These are phyloP conservation scores for Dendronephthya gigantea DNA, from an alignment of 64 coral and sea anemone species.

Conservation along the genomic window DNA sequence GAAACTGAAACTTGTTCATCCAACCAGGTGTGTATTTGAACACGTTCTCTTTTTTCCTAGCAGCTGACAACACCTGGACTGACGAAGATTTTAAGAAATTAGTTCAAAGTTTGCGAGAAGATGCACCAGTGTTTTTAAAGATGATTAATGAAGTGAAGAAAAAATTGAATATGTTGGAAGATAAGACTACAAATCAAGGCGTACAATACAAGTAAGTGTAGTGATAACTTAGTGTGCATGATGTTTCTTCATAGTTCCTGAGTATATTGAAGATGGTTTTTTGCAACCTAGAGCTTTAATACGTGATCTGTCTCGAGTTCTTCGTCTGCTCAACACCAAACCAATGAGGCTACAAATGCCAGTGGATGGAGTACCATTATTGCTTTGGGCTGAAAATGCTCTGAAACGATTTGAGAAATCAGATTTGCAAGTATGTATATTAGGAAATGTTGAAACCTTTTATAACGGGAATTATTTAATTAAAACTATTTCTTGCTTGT, in stretches of 20 bases:
- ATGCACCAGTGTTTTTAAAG: not conserved
- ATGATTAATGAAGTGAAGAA: not conserved
- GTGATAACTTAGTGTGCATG: too few relatives aligned
- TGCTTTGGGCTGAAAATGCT: constrained; percentile 1
- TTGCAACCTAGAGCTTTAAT: not conserved
- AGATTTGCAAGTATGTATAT: not conserved
- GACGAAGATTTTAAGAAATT: not conserved
- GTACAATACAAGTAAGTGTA: not conserved
- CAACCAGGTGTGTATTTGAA: not conserved
- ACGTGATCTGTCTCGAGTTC: not conserved
- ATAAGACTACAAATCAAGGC: not conserved
- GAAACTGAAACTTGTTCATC: not conserved
- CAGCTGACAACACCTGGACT: not conserved
- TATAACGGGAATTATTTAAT: too few relatives aligned
- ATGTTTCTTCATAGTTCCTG: too few relatives aligned
- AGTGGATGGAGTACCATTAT: not conserved
- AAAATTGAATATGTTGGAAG: not conserved
- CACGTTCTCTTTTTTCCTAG: not conserved
- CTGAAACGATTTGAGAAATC: not conserved
- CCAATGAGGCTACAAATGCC: not conserved
- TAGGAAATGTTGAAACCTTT: too few relatives aligned
- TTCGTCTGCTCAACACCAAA: not conserved
- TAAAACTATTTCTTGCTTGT: too few relatives aligned
- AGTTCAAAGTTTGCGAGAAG: not conserved
- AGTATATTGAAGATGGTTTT: not conserved